Base-by-base conservation (phyloP, 1,140 invertebrate genomes). In the Dryas iulia region DNA sequence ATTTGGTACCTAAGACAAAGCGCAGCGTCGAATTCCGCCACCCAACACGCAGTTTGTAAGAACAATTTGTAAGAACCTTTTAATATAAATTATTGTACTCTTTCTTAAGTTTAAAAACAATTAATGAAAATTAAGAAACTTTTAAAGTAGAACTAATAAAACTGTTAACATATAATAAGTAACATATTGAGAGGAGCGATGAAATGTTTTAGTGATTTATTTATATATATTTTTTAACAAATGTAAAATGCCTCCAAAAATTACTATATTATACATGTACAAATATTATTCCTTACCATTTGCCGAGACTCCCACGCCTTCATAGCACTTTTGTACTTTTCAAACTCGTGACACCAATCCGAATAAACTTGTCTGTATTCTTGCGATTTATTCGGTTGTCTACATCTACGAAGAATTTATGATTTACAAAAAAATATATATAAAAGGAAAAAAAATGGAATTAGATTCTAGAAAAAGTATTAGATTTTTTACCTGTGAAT, bases 331-430 rank as follows among this genome's bases (percentile, higher is more conserved):
- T 96, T 96, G 88, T 96, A 96, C 88, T 95, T 96, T 86, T 96
- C 95, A 84, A 96, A 96, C 90, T 96, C 95, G 78, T 96, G 95
- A 88, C 95, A 96, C 95, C 95, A 96, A 77, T 96, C 95, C 31
- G 95, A 95, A 81, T 96, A 96, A 67, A 96, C 94, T 89, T 95
- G 95, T 76, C 95, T 94, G 74, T 95, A 96, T 77, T 95, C 95
- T 73, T 95, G 94, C 28, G 94, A 93, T 86, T 95, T 94, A 67
- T 93, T 94, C 2, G 95, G 95, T 68, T 94, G 94, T 66, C 94
- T 93, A 89, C 95, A 95, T 79, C 95, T 95, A 65, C 23, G 35
- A 25, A 26, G 23, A 52, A 52, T 62, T 62, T 47, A n/a, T 21
- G 21, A 95, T 79, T 95, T 94, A 65, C 25, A 33, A 8, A 18